Base-by-base conservation (phyloP, 1,140 invertebrate species). In the Heliothis virescens region DNA sequence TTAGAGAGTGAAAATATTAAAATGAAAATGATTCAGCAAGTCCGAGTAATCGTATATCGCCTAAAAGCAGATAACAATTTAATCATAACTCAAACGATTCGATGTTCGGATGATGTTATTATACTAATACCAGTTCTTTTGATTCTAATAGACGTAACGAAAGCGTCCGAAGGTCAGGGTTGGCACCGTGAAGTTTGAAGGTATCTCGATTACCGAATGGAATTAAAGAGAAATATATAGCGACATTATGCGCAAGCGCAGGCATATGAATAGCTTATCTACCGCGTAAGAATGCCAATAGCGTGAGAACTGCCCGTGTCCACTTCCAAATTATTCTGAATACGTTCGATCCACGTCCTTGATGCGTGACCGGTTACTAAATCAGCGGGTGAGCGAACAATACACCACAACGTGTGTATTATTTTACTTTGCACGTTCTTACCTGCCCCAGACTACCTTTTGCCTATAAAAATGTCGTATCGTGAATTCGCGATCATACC, bases 331-430 rank as follows among this genome's bases (percentile, higher is more conserved):
- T 92, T 92, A 94, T 94, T 90, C 92, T 85, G 89, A 87, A 88
- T 90, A 89, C 91, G 92, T 92, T 86, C 87, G 84, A 87, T 88
- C 78, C 87, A 88, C 91, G 92, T 92, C 92, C 92, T 94, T 94
- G 92, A 88, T 89, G 88, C 92, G 92, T 94, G 92, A 92, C 87
- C 85, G 82, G 92, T 82, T 85, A 89, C 78, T 84, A 81, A 90
- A 93, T 81, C 79, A 89, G 79, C 63, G 69, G 89, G 92, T 80
- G 79, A 89, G 80, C 60, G 65, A 77, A 79, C 83, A 83, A 82
- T 91, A 88, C 89, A 59, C 34, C 59, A 69, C 50, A 71, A 76
- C 55, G 84, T 84, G 52, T 67, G 90, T 87, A 91, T 86, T 83
- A 86, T 81, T 65, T 87, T 86, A 88, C 85, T 83, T 86, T 81